phyloP scores from a whole-genome alignment of 64 coral and sea anemone genomes.

The Stylophora pistillata region DNA sequence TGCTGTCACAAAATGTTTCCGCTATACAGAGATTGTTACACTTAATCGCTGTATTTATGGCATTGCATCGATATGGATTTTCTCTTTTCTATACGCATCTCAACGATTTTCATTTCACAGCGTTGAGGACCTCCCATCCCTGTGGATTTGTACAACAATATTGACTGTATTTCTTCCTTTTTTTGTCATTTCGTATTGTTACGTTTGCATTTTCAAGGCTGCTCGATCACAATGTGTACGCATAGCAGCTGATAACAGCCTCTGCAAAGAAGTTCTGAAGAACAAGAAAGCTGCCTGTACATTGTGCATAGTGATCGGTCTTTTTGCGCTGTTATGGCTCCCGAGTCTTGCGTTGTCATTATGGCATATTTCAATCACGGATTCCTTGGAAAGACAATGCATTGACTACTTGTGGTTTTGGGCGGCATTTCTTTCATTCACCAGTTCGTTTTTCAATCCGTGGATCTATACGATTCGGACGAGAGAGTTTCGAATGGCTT shows the following conservation, averaged over 20 bases:
- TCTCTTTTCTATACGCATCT: constrained; percentile 22
- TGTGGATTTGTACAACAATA: constrained; percentile 41
- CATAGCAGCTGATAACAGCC: neutral
- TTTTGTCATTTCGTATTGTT: constrained; percentile 36
- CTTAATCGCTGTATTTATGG: neutral
- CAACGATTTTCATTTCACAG: neutral
- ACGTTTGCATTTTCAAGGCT: constrained; percentile 32
- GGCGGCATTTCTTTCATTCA: constrained; percentile 35
- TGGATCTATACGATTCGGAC: constrained; percentile 60
- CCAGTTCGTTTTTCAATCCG: constrained; percentile 51
- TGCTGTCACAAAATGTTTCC: constrained; percentile 35
- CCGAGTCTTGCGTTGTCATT: constrained; percentile 48
- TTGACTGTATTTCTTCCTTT: constrained; percentile 33
- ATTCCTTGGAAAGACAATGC: constrained; percentile 2
- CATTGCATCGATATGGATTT: constrained; percentile 35
- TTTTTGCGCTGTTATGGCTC: constrained; percentile 37
- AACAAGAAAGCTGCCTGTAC: constrained; percentile 68
- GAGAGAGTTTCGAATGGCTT: constrained; percentile 43
- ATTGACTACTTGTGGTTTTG: constrained; percentile 48
- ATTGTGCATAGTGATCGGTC: constrained; percentile 59
- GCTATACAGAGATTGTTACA: constrained; percentile 41
- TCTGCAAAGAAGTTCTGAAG: constrained; percentile 43
- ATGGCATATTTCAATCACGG: neutral
- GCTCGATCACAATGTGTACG: constrained; percentile 29
- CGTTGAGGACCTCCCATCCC: neutral